Conservation (phyloP, 2,113 vertebrate genomes). For the Dolichallabes microphthalmus region DNA sequence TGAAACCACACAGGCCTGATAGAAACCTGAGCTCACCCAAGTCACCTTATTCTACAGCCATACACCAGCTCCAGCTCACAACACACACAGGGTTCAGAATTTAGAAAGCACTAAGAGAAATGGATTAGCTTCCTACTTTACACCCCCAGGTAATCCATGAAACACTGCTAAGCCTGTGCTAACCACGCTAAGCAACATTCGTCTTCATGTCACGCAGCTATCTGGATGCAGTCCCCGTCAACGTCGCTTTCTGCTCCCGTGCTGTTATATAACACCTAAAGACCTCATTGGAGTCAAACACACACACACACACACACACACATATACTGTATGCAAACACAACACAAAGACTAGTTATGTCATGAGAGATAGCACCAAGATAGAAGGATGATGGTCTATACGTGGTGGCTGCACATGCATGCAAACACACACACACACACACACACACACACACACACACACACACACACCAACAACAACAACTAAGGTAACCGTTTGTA, state of each 20-base stretch:
- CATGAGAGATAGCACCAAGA: not conserved
- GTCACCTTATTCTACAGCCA: conserved; percentile 3
- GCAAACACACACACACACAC: not conserved
- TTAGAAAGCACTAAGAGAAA: conserved; percentile 67
- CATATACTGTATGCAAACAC: not conserved
- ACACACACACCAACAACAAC: not conserved
- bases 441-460: not conserved
- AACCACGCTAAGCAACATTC: conserved; percentile 60
- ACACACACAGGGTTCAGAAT: conserved; percentile 45
- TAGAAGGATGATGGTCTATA: not conserved
- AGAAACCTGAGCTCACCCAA: conserved; percentile 3
- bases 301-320: conserved; percentile 12
- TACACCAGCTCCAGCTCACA: not conserved
- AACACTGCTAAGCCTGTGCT: conserved; percentile 64
- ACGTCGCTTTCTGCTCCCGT: conserved; percentile 21
- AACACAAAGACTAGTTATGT: conserved; percentile 16
- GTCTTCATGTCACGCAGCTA: conserved; percentile 42
- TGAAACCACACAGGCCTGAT: conserved; percentile 15
- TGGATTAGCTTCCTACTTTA: conserved; percentile 77
- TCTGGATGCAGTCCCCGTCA: conserved; percentile 25
- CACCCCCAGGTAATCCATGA: conserved; percentile 73
- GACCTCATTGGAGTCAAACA: conserved; percentile 13
- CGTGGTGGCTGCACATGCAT: not conserved
- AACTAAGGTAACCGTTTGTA: not conserved
- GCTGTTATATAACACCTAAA: conserved; percentile 60